These are phyloP conservation scores for Mesorhabditis belari DNA, from an alignment of 2,888 invertebrate genomes.

Conservation along the genomic window DNA sequence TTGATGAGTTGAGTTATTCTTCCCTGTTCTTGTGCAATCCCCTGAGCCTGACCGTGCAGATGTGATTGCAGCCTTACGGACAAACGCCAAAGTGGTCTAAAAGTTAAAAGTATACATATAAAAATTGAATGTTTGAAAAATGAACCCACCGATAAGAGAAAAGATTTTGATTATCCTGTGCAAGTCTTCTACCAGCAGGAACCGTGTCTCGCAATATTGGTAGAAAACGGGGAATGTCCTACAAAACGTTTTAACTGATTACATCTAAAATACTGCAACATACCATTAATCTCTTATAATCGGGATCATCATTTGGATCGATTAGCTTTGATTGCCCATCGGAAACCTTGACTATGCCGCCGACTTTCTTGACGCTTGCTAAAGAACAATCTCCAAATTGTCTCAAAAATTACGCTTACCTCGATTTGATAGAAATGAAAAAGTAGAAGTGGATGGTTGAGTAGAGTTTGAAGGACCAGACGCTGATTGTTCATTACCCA, in stretches of 20 bases:
- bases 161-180: background rate
- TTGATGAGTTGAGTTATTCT: background rate
- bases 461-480: background rate
- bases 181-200: conserved; percentile 2
- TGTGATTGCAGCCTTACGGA: background rate
- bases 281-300: conserved; percentile 22
- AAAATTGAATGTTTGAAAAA: background rate
- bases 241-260: background rate
- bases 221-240: conserved; percentile 36
- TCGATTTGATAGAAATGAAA: conserved; percentile 38
- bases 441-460: conserved; percentile 22
- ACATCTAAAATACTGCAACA: background rate
- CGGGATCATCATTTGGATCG: conserved; percentile 23
- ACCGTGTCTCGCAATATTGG: conserved; percentile 26
- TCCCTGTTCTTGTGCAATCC: conserved; percentile 28
- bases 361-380: conserved; percentile 21
- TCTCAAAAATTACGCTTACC: conserved; percentile 4
- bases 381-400: background rate
- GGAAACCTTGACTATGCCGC: conserved; percentile 24
- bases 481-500: conserved; percentile 32
- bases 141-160: background rate
- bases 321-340: conserved; percentile 21
- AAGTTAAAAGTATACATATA: conserved; percentile 13
- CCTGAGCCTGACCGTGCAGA: conserved; percentile 10
- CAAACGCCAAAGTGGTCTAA: conserved; percentile 9